Conservation (phyloP, 92 coral and sea anemone genomes). For the Palythoa grandiflora region DNA sequence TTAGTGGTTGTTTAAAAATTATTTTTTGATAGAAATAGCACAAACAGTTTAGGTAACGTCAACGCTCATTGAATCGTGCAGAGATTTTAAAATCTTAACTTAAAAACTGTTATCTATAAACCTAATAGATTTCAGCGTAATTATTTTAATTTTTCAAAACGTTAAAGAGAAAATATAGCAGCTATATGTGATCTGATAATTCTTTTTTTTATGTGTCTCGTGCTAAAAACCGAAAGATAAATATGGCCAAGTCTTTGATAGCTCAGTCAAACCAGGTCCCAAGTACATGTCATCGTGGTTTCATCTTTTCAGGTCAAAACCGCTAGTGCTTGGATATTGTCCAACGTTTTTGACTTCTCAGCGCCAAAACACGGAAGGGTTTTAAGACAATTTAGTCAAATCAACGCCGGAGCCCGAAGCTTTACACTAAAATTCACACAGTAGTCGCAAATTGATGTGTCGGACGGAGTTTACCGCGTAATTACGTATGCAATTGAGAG, state of each 20-base stretch:
- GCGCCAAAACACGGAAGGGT: slow-evolving; percentile 15
- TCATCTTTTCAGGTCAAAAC: slow-evolving; percentile 2
- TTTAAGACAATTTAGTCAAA: slow-evolving; percentile 20
- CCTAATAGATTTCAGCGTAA: not conserved
- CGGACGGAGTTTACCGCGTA: slow-evolving; percentile 78
- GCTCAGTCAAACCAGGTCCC: slow-evolving; percentile 41
- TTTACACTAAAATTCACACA: not conserved
- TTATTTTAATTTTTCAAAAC: not conserved
- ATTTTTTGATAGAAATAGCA: slow-evolving; percentile 15
- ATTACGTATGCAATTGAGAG: slow-evolving; percentile 71
- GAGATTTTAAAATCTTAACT: slow-evolving; percentile 2
- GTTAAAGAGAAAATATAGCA: not conserved
- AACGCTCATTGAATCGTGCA: not conserved
- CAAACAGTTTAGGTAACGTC: not conserved
- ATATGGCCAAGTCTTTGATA: slow-evolving; percentile 14
- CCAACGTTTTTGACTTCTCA: slow-evolving; percentile 13
- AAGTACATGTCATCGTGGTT: slow-evolving; percentile 36
- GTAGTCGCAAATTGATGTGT: slow-evolving; percentile 59
- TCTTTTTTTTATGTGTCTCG: not conserved
- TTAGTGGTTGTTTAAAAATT: not conserved
- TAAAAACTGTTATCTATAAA: slow-evolving; percentile 9
- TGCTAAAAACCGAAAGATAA: slow-evolving; percentile 28
- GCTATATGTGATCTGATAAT: not conserved
- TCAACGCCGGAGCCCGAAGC: not conserved
- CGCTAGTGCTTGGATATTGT: slow-evolving; percentile 53